phyloP scores from a whole-genome alignment of 2,888 invertebrate species.

The Heliconius ethilla region DNA sequence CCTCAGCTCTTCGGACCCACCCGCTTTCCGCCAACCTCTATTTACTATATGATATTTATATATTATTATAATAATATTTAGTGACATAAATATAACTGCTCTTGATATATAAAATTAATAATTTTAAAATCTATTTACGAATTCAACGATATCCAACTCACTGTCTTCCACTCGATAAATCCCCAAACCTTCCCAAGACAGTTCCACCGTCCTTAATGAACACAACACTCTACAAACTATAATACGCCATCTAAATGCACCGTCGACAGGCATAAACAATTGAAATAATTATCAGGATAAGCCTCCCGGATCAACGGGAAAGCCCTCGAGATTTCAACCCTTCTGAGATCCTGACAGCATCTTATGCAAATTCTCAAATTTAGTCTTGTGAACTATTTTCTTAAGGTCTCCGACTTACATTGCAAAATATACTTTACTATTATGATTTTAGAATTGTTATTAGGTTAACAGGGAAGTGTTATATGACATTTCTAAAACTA shows the following conservation, averaged over 20 bases:
- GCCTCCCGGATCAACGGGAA: slow-evolving; percentile 72
- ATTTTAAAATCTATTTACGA: slow-evolving; percentile 14
- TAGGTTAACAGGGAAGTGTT: neutral
- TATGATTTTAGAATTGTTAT: slow-evolving; percentile 43
- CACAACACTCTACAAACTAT: slow-evolving; percentile 77
- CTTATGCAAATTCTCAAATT: slow-evolving; percentile 81
- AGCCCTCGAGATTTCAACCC: slow-evolving; percentile 80
- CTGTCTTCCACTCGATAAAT: slow-evolving; percentile 27
- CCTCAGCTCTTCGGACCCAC: too few relatives aligned
- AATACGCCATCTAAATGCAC: slow-evolving; percentile 81
- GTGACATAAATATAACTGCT: neutral
- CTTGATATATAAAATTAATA: neutral
- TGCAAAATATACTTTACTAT: slow-evolving; percentile 23
- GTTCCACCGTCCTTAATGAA: slow-evolving; percentile 65
- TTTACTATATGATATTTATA: too few relatives aligned
- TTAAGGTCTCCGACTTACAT: slow-evolving; percentile 32
- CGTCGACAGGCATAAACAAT: slow-evolving; percentile 82
- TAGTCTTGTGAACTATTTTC: slow-evolving; percentile 52
- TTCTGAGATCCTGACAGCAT: slow-evolving; percentile 76
- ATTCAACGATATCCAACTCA: slow-evolving; percentile 12
- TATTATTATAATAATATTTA: too few relatives aligned
- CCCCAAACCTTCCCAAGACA: slow-evolving; percentile 60
- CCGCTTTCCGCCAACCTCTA: too few relatives aligned
- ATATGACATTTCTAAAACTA: slow-evolving; percentile 47
- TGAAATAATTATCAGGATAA: slow-evolving; percentile 83